Conservation (phyloP, 2,888 invertebrate genomes). For the Strigamia crassipes region DNA sequence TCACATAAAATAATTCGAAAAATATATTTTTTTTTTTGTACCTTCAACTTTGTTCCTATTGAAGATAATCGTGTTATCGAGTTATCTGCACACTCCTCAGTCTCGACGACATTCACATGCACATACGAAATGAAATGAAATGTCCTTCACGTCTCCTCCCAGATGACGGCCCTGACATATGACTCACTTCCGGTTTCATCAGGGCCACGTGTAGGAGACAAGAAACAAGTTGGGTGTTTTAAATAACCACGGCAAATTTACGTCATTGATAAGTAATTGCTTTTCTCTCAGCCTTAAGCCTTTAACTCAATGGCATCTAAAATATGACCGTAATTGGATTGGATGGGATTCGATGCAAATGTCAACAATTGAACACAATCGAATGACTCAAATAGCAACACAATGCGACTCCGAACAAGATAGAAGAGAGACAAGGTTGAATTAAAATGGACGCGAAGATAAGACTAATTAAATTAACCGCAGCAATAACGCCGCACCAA, state of each 20-base stretch:
- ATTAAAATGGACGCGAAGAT: not conserved
- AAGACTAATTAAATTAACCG: not conserved
- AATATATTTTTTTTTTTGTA: too few relatives aligned
- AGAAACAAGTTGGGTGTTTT: not conserved
- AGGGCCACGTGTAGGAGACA: not conserved
- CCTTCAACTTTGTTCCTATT: not conserved
- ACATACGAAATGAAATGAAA: not conserved
- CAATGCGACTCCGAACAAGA: not conserved
- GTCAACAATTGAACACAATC: not conserved
- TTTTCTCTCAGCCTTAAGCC: not conserved
- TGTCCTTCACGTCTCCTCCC: not conserved
- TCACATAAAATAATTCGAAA: not conserved
- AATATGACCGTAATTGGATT: not conserved
- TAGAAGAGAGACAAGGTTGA: not conserved
- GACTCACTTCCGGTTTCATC: not conserved
- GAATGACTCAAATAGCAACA: not conserved
- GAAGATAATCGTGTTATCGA: not conserved
- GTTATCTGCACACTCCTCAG: not conserved
- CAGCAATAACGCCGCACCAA: not conserved
- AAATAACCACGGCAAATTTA: not conserved
- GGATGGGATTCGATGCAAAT: not conserved
- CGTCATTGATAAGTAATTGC: not conserved
- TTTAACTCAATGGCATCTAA: not conserved
- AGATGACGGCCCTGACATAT: not conserved
- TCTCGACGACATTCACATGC: not conserved